Base-by-base conservation (phyloP, 2,888 invertebrate genomes). In the Acanthosepion pharaonis region DNA sequence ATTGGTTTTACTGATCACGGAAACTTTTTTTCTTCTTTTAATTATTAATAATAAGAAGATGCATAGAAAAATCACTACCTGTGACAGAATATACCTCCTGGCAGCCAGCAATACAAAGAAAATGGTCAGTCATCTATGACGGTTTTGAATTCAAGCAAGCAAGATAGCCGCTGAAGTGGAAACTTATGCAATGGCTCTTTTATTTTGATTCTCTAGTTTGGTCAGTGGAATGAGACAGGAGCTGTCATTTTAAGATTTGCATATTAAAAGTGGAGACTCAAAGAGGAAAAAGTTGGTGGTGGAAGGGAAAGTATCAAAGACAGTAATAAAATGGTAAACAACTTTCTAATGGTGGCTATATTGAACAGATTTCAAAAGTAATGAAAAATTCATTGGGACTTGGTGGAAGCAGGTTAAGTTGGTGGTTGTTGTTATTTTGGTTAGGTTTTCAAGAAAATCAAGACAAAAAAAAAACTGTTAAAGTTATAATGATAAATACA, bases 131-230 rank as follows among this genome's bases (percentile, higher is more conserved):
- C n/a, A 78, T 78, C 78, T 78, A n/a, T 78, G 78, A 78, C 78
- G 18, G 78, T n/a, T 78, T 15, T 78, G 11, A 78, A 78, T 78
- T 78, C 15, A 78, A 33, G 78, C 78, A 78, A 33, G 15, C 78
- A 78, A n/a, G n/a, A n/a, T 78, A n/a, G 11, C 18, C n/a, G 33
- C 18, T 33, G n/a, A 78, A 33, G 78, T n/a, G n/a, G n/a, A 78
- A 78, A 78, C 78, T 78, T 78, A 78, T 78, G 78, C 78, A 78
- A 78, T n/a, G 78, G n/a, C n/a, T 78, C 78, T 78, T 78, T 78
- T n/a, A n/a, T 78, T n/a, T 15, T 78, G 78, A 78, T n/a, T 78
- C 33, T 78, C n/a, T 15, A 33, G 78, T 78, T 78, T 78, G 78
- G 78, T 78, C 78, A 33, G 78, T 4, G 78, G 78, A 78, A 78